Evolutionary conservation across 2,113 vertebrate genomes (phyloP), one percentile per base, ranked within the genome.

Genomic region (Ciconia stormi): DNA sequence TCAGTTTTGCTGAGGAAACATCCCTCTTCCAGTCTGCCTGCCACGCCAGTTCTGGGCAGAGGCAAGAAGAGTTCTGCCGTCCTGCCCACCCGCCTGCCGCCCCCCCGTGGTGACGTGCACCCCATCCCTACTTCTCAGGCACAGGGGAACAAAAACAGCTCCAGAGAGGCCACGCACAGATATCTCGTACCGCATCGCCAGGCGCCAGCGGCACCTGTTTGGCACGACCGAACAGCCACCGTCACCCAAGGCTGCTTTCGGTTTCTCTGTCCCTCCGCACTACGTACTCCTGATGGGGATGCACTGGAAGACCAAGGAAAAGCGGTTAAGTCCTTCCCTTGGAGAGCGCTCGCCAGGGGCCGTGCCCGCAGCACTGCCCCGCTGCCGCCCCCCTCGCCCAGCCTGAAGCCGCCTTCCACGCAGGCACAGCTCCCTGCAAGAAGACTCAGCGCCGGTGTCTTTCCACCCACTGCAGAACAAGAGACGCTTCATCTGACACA

Each of bases 331-430:
- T 29, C 53, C 59, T 14, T 2, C 49, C 65, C 22, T 9, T 7
- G 58, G 52, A 25, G 34, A 32, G 42, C 1, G 1, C 7, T 12
- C 3, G 8, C 30, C 62, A 23, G 69, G 16, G 15, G 30, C 44
- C 1, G 0, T 36, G 67, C 40, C 38, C 0, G 0, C 0, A 0
- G 18, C 0, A 6, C 32, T 56, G n/a, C 27, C 47, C 50, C 9
- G 3, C 27, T 22, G 5, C 62, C 10, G 0, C 10, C 52, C 49
- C 82, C 50, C 34, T 13, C 30, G 3, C 67, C 32, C 67, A 23
- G 81, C 49, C 55, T 2, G 13, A 20, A 23, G 52, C 70, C 0
- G 0, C 36, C 30, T 34, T 66, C 66, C 52, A 16, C 0, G 3
- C 20, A 7, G 36, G 40, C 85, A 81, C n/a, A 23, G 58, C 63